Base-by-base conservation (phyloP, 53 echinoderm and acorn worm genomes). In the Arbacia lixula region DNA sequence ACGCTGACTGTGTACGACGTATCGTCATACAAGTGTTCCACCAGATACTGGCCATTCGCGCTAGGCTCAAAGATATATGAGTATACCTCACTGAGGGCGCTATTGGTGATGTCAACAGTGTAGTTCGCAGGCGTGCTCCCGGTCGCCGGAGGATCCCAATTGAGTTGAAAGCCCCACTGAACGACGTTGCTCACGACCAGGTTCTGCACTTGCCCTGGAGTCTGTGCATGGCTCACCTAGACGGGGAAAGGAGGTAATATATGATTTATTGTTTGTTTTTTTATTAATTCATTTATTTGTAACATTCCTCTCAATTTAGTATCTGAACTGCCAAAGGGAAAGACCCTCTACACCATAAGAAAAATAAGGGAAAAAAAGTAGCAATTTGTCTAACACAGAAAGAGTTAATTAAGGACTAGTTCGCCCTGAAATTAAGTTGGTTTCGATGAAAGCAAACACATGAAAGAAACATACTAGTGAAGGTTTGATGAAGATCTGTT, bases 161-260 rank as follows among this genome's bases (percentile, higher is more conserved):
- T 26, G 21, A 29, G 41, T 28, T 22, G 39, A 27, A 71, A 71
- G 6, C 71, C 71, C 71, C 71, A 71, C 14, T 71, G 71, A 28
- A 41, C 16, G 26, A 25, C 2, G 28, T 12, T 29, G 12, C 3
- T 12, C 1, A 46, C 11, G 46, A 26, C 71, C 8, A 71, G 46
- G 28, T 46, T 28, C 39, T 46, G 71, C 9, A 71, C 49, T 10
- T 24, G 71, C 12, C 71, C 71, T 25, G 71, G 71, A 1, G 28
- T 29, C 5, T 71, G 71, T 3, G 71, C 71, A 28, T 22, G 24
- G 0, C 39, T 16, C 19, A 43, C 16, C 71, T 71, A 43, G 9
- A 71, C 39, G n/a, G 36, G 8, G 8, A 46, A 46, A n/a, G n/a
- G n/a, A n/a, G n/a, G n/a, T 46, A 10, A 46, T 46, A 46, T 10